A percentile compares a stretch with the other conserved stretches of the same genome.
Conservation (phyloP, 2,888 invertebrate genomes). For the Hydropsyche betteni region DNA sequence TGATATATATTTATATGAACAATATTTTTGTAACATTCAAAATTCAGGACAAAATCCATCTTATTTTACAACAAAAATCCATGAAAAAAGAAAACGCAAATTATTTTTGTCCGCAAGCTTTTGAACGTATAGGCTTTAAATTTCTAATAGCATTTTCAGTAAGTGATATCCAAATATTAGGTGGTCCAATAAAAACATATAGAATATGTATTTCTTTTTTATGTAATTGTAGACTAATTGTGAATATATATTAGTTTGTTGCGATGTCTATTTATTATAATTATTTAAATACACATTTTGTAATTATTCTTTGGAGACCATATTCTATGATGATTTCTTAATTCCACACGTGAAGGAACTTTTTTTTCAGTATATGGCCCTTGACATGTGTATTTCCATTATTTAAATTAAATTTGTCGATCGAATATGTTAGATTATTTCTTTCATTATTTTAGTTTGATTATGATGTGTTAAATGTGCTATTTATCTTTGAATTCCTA, state of each 20-base stretch:
- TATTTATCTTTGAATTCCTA: neutral
- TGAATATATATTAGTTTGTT: constrained; percentile 26
- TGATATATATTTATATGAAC: too few species aligned
- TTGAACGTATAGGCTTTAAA: too few species aligned
- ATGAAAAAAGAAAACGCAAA: too few species aligned
- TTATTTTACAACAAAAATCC: too few species aligned
- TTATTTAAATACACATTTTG: neutral
- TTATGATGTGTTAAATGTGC: neutral
- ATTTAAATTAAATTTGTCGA: neutral
- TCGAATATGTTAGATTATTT: constrained; percentile 7
- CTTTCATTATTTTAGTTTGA: constrained; percentile 3
- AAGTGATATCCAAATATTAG: constrained; percentile 37
- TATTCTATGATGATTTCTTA: neutral
- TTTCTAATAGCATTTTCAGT: constrained; percentile 14
- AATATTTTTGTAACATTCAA: too few species aligned
- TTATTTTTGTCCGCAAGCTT: too few species aligned
- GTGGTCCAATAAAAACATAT: constrained; percentile 36
- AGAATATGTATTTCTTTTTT: constrained; percentile 22
- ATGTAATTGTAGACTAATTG: constrained; percentile 26
- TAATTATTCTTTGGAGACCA: neutral
- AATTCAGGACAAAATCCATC: too few species aligned
- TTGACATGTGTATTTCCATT: constrained; percentile 13
- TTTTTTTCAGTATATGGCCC: neutral
- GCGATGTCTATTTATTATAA: constrained; percentile 35
- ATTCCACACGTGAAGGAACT: neutral